Evolutionary conservation across 2,797 vertebrate species (phyloP), one percentile per base, ranked within the genome.

Genomic region (Phoeniculus purpureus): DNA sequence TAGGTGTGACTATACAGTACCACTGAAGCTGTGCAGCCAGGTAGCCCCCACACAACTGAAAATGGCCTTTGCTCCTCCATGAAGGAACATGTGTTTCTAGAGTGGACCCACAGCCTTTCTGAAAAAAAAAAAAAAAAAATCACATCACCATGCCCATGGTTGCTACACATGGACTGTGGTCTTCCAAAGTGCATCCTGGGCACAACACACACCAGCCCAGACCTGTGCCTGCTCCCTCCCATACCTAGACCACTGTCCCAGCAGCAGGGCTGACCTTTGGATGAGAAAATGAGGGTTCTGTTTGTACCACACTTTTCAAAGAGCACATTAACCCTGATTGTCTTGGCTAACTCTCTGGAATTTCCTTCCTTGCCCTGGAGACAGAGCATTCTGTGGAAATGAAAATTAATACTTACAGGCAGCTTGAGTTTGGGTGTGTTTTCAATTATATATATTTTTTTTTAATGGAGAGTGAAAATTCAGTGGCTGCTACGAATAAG

Each of bases 331-430:
- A 94, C 90, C 94, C 91, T 96, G 96, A 97, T 96, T 96, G 93
- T 96, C 96, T 97, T 97, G 96, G 94, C 96, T 91, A 95, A 94
- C 90, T 88, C 91, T 90, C 89, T 96, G 96, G 96, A 97, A 97
- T 96, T 96, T 96, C 96, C 96, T 96, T 97, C 95, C 96, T 95
- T 94, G 94, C 94, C 90, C 90, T 3, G 81, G 95, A 96, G 94
- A 96, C 90, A 90, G 86, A 92, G 84, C 73, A 87, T 95, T 95
- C 88, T 94, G 89, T 94, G 92, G 94, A 96, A 94, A 91, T 91
- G 94, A 95, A 97, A 97, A 96, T 97, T 95, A 97, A 96, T 96
- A 95, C 95, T 95, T 96, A 85, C 72, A 95, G 93, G 79, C 79
- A 0, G 88, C 85, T 91, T 80, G 83, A 67, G 81, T 93, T 94